Base-by-base conservation (phyloP, 1,140 invertebrate species). In the Probaryconus sp. region DNA sequence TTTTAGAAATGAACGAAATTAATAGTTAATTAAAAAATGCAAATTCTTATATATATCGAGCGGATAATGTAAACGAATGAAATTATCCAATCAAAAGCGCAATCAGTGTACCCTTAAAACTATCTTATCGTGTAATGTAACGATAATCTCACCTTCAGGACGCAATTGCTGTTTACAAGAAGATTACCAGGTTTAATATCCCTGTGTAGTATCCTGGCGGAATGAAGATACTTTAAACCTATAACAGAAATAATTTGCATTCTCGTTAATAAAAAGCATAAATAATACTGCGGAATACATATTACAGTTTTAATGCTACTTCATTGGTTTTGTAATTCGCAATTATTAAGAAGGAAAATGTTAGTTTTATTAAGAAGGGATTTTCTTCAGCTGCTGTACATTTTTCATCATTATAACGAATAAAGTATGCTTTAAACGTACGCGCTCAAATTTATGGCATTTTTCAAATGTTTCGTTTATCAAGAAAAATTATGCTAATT, bases 101-200 rank as follows among this genome's bases (percentile, higher is more conserved):
- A 63, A 71, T 71, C 50, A 63, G 42, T 51, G 33, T 71, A 64
- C 50, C 68, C 35, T 71, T 50, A 61, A 63, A 71, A 71, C 18
- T 58, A 63, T 51, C 43, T 71, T 71, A 56, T 56, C 58, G 28
- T 50, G 51, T 63, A 71, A 71, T 51, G 58, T 28, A 43, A 53
- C 26, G 47, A 60, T 65, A 74, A 68, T 76, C 87, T 88, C 85
- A 95, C 94, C 92, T 99, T 99, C 68, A 99, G 91, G 80, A 98
- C 95, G 89, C 98, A 99, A 89, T 99, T 99, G 86, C 96, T 97
- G 89, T 99, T 99, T 77, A 99, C 97, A 79, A 99, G 90, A 56
- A 99, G 90, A 88, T 99, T 99, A 56, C 97, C 97, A n/a, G 98
- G 98, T 86, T 99, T 99, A 80, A 99, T 99, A 88, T 99, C 98